These are phyloP conservation scores for Chromobotia macracanthus DNA, from an alignment of 2,797 vertebrate genomes.

Conservation along the genomic window DNA sequence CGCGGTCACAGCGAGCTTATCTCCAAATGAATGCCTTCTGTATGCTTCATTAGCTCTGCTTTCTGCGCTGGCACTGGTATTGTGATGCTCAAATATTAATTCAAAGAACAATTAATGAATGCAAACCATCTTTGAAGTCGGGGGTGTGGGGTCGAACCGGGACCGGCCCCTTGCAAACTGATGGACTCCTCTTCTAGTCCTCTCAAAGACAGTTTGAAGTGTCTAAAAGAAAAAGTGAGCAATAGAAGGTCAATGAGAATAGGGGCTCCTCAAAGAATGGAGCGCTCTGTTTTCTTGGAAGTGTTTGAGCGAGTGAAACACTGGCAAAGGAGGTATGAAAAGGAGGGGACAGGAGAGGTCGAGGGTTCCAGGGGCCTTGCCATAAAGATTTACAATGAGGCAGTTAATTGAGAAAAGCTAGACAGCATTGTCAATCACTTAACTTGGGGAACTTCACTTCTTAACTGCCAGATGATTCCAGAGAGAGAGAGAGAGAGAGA, in stretches of 20 bases:
- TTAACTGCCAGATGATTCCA: slow-evolving; percentile 47
- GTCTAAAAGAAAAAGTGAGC: slow-evolving; percentile 81
- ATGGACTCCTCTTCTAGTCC: slow-evolving; percentile 94
- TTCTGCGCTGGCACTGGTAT: slow-evolving; percentile 98
- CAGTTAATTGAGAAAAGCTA: slow-evolving; percentile 99
- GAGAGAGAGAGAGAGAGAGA: slow-evolving; percentile 18
- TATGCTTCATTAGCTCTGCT: slow-evolving; percentile 99
- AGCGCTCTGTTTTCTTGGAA: slow-evolving; percentile 96
- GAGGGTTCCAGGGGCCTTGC: slow-evolving; percentile 61
- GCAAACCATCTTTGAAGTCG: slow-evolving; percentile 99
- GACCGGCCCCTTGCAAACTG: slow-evolving; percentile 92
- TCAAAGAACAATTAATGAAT: slow-evolving; percentile 99
- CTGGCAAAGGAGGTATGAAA: slow-evolving; percentile 76
- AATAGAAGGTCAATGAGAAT: slow-evolving; percentile 99
- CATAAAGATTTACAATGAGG: slow-evolving; percentile 97
- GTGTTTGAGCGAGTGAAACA: slow-evolving; percentile 86
- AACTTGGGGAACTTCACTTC: slow-evolving; percentile 76
- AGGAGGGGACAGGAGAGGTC: slow-evolving; percentile 68
- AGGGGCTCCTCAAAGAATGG: slow-evolving; percentile 86
- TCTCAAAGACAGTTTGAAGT: slow-evolving; percentile 88
- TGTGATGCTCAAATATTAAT: slow-evolving; percentile 99
- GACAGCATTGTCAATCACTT: slow-evolving; percentile 99
- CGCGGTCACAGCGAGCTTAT: slow-evolving; percentile 78
- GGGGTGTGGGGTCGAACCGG: slow-evolving; percentile 88
- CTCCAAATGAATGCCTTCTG: slow-evolving; percentile 98